These are phyloP conservation scores for Dicerorhinus sumatrensis DNA, from an alignment of 2,113 vertebrate species.

Conservation along the genomic window DNA sequence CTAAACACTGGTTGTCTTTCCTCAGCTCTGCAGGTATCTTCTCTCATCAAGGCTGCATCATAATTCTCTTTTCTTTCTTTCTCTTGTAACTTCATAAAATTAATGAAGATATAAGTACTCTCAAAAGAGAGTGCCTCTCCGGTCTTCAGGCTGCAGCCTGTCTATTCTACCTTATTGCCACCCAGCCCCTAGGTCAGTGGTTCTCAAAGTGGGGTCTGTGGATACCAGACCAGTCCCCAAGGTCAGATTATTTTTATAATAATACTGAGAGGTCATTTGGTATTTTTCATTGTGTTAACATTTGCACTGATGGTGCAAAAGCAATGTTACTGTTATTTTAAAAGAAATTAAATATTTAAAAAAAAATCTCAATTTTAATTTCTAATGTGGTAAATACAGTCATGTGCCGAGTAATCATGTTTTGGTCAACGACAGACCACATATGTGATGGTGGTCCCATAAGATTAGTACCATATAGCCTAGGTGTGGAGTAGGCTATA, in stretches of 20 bases:
- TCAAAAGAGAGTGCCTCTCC: background rate
- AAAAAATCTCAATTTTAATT: background rate
- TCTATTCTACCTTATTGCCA: background rate
- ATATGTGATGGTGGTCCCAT: no score
- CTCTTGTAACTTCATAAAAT: constrained; percentile 10
- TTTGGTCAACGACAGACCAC: no score
- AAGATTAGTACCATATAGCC: no score
- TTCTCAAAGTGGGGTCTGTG: background rate
- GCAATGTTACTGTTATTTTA: background rate
- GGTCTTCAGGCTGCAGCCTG: background rate
- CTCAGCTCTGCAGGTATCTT: background rate
- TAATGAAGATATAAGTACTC: background rate
- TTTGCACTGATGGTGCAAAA: background rate
- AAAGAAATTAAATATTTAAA: background rate
- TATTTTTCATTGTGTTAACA: background rate
- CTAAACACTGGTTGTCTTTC: background rate
- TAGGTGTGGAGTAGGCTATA: no score
- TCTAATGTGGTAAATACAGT: background rate
- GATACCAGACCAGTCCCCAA: background rate
- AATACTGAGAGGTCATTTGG: background rate
- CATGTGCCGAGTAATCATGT: no score
- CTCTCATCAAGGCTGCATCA: background rate
- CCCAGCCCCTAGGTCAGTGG: background rate
- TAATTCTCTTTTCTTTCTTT: background rate
- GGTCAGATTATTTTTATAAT: constrained; percentile 10